Base-by-base conservation (phyloP, 2,797 vertebrate genomes). In the Streptopelia turtur region DNA sequence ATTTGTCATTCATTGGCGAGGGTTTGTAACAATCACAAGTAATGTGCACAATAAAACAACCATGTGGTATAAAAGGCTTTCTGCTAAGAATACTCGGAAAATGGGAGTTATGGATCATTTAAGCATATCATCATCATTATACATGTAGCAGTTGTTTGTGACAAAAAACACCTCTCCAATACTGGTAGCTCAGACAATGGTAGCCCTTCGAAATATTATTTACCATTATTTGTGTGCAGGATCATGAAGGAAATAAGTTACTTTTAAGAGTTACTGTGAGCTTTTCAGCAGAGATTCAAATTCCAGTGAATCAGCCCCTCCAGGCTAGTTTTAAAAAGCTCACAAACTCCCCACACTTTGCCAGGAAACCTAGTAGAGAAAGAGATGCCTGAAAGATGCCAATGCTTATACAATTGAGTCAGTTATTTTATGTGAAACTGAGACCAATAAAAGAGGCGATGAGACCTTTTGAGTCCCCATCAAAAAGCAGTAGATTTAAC, bases 1-100 rank as follows among this genome's bases (percentile, higher is more conserved):
- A 98, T 98, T 98, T 98, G 98, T 98, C 98, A 98, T 97, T 98
- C 98, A 98, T 97, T 98, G 97, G 97, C 97, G 96, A 97, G 97
- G 93, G 97, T 98, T 98, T 98, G 96, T 97, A 98, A 98, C 98
- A 97, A 97, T 98, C 98, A 97, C 90, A 61, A 88, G 89, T 92
- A 98, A 97, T 92, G 95, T 94, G 97, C 97, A 97, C 97, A 97
- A 97, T 95, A 97, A 97, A 98, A 91, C 78, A 97, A 97, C 95
- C 94, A 93, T 96, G 97, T 96, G 96, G 88, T 96, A 96, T 94
- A 95, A 97, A 98, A 97, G 96, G 96, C 82, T 97, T 97, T 97
- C 96, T 95, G 88, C 96, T 97, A 88, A 96, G 86, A 97, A 89
- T 94, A 83, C 82, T 97, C n/a, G 43, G 94, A 94, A 97, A 97